Base-by-base conservation (phyloP, 2,888 invertebrate species). In the Leptopilina drosophilae region DNA sequence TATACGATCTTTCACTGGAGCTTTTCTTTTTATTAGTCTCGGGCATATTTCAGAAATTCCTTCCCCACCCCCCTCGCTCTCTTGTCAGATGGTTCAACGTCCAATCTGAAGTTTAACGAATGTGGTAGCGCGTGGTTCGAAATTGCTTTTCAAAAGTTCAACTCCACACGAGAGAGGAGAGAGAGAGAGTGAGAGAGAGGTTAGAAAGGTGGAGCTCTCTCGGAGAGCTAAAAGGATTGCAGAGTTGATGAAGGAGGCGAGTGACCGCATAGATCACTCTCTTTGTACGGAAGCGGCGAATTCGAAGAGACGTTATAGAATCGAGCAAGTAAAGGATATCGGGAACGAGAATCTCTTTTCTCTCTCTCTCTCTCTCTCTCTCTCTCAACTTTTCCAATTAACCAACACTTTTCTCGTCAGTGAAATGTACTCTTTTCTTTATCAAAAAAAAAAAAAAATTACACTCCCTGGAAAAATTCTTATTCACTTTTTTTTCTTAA, bases 211-310 rank as follows among this genome's bases (percentile, higher is more conserved):
- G 64, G 73, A 80, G 73, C 53, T 42, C 42, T 42, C 42, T 42
- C 42, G 42, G 59, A 46, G 69, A 80, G 64, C 53, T 64, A 69
- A 69, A 69, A 69, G 69, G 53, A 69, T 69, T 26, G 26, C 69
- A 69, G 14, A 67, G 76, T 77, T 79, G 81, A 81, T 82, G 78
- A 20, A 64, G 64, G 77, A 82, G 75, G 76, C 64, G 26, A 56
- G 62, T 76, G 76, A 76, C 76, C 73, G 66, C 75, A 77, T 76
- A 77, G 77, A 82, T 82, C 81, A 80, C 81, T 26, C 49, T 49
- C 65, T 59, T 69, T 64, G 49, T 59, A 67, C 42, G 26, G 64
- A 73, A 73, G 56, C 33, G 53, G 56, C 40, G 73, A 26, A 56
- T 73, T 53, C 33, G 53, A 73, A 56, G 20, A 53, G 73, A 73